Percentiles rank a stretch among this genome's conserved stretches.
Evolutionary conservation across 2,797 vertebrate genomes (phyloP).

Genomic region (Fringilla coelebs): DNA sequence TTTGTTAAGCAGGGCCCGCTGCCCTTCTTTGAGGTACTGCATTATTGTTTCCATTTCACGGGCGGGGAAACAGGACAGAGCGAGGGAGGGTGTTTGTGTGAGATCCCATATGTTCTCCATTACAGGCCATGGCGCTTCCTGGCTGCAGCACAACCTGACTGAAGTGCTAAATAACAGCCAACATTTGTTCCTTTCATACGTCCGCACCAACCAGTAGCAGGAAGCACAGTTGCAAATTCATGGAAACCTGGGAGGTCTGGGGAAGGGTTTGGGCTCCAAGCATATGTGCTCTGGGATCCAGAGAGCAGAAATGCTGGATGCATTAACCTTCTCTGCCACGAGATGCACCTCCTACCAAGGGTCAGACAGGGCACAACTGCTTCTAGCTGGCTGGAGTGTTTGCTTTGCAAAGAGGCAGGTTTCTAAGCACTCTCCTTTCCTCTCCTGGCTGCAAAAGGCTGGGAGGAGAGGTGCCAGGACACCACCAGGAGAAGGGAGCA

Average conservation of each 20-base stretch:
- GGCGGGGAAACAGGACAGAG: neutral
- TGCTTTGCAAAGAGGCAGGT: neutral
- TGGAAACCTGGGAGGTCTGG: slow-evolving; percentile 26
- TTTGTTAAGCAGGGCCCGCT: neutral
- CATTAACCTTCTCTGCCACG: neutral
- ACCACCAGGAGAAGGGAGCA: neutral
- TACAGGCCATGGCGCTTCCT: neutral
- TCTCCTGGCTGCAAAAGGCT: neutral
- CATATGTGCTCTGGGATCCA: neutral
- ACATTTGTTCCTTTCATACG: neutral
- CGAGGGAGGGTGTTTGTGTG: neutral
- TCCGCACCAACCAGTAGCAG: slow-evolving; percentile 26
- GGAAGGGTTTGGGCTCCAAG: neutral
- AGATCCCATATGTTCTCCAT: slow-evolving; percentile 33
- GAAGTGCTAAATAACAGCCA: slow-evolving; percentile 24
- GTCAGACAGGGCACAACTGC: neutral
- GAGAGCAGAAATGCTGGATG: neutral
- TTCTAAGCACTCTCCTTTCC: neutral
- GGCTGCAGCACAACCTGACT: neutral
- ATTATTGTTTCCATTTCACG: neutral
- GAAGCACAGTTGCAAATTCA: slow-evolving; percentile 2
- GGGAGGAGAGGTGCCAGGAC: neutral
- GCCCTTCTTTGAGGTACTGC: neutral
- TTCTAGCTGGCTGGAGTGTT: neutral
- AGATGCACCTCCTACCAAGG: neutral